Evolutionary conservation across 2,888 invertebrate species (phyloP), one percentile per base, ranked within the genome.

Genomic region (Aporophyla lueneburgensis): DNA sequence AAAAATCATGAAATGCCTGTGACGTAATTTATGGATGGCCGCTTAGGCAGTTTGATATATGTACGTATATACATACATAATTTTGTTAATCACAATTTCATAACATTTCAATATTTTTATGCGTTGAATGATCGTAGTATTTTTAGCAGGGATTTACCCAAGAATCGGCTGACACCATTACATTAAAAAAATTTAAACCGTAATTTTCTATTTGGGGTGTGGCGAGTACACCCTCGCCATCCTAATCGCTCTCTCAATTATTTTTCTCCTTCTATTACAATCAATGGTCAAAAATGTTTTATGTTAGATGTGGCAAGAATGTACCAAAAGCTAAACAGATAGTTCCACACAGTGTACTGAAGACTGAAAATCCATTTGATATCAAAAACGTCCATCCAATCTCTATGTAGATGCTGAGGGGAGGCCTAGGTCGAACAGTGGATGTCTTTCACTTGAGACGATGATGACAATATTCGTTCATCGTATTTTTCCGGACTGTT

Each of bases 61-160:
- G 3, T 33, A 33, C 33, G 78, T 59, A 33, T 33, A 33, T 33
- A 33, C 33, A 33, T 33, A 33, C 33, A 76, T 59, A 21, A n/a
- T n/a, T n/a, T n/a, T 43, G 59, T 24, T 5, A 54, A 49, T 62
- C 62, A 76, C 21, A 49, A 40, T 76, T 74, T 76, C 54, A 24
- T 40, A 62, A 74, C 12, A 59, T 59, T 59, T 54, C 4, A 16
- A 0, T 16, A 14, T n/a, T 49, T 49, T 43, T 51, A 33, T n/a
- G 9, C 10, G 16, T n/a, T 27, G 7, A 33, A 16, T n/a, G 3
- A 5, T 43, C 27, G 16, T 4, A 6, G 14, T n/a, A 27, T 51
- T 77, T 74, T 27, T 27, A 75, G 27, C 70, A 12, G 79, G 76
- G 70, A 7, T 78, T 58, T 53, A 58, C 69, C 76, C 27, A 12